Percentiles rank a stretch among this genome's conserved stretches.
These are phyloP conservation scores for Phrynocephalus versicolor DNA, from an alignment of 2,113 vertebrate species.

Conservation along the genomic window DNA sequence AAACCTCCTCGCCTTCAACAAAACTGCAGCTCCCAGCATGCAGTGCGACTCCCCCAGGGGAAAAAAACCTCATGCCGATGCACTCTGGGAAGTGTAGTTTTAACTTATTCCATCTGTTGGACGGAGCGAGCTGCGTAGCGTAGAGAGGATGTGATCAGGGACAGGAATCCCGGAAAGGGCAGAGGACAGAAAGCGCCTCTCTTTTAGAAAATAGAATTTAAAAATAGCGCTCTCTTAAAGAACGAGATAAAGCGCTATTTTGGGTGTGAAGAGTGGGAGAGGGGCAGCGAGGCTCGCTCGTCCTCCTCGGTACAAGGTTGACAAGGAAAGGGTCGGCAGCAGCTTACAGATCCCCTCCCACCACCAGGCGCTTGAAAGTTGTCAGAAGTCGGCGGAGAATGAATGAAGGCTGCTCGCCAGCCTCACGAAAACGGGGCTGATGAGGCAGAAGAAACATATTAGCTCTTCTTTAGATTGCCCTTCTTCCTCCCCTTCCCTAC, in stretches of 20 bases:
- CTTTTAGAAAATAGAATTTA: neutral
- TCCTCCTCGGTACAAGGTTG: neutral
- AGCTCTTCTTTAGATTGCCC: too few relatives aligned
- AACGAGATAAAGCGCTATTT: too few relatives aligned
- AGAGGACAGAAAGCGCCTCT: neutral
- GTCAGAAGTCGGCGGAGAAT: neutral
- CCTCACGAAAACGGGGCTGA: too few relatives aligned
- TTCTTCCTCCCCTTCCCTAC: too few relatives aligned
- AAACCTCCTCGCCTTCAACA: neutral
- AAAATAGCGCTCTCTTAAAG: neutral
- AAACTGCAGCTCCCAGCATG: slow-evolving; percentile 1
- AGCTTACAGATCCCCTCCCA: neutral
- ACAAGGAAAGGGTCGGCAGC: neutral
- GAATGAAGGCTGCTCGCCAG: neutral
- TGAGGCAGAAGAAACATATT: too few relatives aligned
- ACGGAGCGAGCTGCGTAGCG: neutral
- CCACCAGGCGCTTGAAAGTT: neutral
- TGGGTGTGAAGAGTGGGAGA: too few relatives aligned
- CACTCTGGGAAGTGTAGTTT: slow-evolving; percentile 6
- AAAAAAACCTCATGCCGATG: neutral
- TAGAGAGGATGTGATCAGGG: too few relatives aligned
- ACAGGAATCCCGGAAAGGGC: neutral
- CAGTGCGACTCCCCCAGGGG: neutral
- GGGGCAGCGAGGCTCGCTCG: neutral
- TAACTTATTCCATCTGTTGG: too few relatives aligned